Evolutionary conservation across 2,113 vertebrate genomes (phyloP).

Genomic region (Microcebus tavaratra): DNA sequence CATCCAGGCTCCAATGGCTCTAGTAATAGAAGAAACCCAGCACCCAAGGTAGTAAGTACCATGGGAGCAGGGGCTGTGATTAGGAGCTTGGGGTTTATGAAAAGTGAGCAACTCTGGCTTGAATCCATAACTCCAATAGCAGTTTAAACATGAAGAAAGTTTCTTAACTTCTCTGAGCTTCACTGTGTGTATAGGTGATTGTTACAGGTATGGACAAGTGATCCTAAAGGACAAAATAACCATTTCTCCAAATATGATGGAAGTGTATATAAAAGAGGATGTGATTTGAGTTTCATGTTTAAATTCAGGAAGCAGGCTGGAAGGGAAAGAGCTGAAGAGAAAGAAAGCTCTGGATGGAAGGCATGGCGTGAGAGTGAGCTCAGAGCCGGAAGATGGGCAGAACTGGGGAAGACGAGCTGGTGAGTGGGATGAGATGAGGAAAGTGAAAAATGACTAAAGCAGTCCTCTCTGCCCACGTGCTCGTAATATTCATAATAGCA

Average conservation of each 20-base stretch:
- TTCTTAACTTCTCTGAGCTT: neutral
- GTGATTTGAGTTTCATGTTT: neutral
- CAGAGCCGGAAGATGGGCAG: neutral
- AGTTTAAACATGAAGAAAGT: neutral
- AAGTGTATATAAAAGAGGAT: neutral
- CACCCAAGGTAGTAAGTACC: neutral
- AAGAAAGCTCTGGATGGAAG: neutral
- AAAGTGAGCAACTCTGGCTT: neutral
- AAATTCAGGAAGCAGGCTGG: neutral
- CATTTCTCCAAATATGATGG: neutral
- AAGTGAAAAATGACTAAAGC: neutral
- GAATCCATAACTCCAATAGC: neutral
- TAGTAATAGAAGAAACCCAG: neutral
- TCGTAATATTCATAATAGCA: neutral
- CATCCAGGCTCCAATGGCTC: neutral
- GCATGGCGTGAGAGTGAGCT: rapidly evolving
- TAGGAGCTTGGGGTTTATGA: neutral
- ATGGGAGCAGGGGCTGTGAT: neutral
- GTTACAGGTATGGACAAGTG: neutral
- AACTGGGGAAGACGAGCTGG: neutral
- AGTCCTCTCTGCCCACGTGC: neutral
- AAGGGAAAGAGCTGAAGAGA: neutral
- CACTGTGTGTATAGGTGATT: neutral
- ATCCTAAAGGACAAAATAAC: neutral
- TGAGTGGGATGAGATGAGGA: neutral